A percentile compares a stretch with the other conserved stretches of the same genome.
These are phyloP conservation scores for Uropsilus gracilis DNA, from an alignment of 2,113 vertebrate genomes.

Conservation along the genomic window DNA sequence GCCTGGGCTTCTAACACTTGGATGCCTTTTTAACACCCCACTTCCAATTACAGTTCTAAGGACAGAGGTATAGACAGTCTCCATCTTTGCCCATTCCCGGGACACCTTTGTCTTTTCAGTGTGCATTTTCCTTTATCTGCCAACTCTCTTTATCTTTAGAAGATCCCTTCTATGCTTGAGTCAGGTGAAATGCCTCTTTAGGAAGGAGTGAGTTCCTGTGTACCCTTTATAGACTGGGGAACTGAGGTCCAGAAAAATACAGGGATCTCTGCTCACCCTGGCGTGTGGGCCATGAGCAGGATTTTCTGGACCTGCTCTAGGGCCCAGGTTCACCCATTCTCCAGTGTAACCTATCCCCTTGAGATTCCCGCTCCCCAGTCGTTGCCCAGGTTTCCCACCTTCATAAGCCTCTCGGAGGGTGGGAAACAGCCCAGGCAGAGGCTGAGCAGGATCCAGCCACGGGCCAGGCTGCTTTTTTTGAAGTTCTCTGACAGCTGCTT, in stretches of 20 bases:
- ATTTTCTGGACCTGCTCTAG: background rate
- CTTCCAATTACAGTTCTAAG: background rate
- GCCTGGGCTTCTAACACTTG: background rate
- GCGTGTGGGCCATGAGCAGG: background rate
- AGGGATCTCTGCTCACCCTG: background rate
- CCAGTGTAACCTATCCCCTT: background rate
- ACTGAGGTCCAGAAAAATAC: background rate
- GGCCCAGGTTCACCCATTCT: background rate
- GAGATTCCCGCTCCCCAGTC: background rate
- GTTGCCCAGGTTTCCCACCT: no score
- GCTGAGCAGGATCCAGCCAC: slow-evolving; percentile 97
- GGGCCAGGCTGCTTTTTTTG: slow-evolving; percentile 89
- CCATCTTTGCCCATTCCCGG: background rate
- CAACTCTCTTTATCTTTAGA: background rate
- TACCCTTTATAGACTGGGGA: background rate
- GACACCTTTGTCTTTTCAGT: background rate
- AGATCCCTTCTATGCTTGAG: background rate
- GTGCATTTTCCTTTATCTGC: background rate
- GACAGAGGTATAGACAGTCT: background rate
- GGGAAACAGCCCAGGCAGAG: slow-evolving; percentile 96
- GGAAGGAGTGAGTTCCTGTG: background rate
- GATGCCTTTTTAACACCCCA: background rate
- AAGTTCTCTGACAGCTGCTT: slow-evolving; percentile 95
- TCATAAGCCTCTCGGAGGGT: slow-evolving; percentile 92
- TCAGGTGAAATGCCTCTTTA: background rate